phyloP scores from a whole-genome alignment of 2,888 invertebrate genomes.

The Phalera bucephala region DNA sequence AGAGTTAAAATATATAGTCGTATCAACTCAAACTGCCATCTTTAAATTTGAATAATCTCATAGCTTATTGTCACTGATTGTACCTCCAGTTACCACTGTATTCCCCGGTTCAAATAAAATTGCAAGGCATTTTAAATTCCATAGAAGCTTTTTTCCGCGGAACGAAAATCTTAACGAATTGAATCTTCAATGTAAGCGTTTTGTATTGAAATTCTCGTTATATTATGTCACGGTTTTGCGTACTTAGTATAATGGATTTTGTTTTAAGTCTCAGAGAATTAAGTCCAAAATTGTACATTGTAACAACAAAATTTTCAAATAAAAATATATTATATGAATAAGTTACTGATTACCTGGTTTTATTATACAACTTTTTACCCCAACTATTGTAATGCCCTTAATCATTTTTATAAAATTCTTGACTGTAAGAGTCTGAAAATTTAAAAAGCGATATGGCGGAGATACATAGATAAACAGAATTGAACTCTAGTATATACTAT shows the following conservation, averaged over 20 bases:
- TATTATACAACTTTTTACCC: slow-evolving; percentile 21
- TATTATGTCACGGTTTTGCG: slow-evolving; percentile 14
- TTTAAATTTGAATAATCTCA: background rate
- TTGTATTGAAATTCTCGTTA: slow-evolving; percentile 3
- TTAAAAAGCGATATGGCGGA: too few relatives aligned
- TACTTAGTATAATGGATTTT: slow-evolving; percentile 40
- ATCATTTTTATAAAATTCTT: too few relatives aligned
- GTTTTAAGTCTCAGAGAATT: slow-evolving; percentile 50
- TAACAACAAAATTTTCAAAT: slow-evolving; percentile 71
- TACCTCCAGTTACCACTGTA: too few relatives aligned
- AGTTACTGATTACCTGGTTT: slow-evolving; percentile 69
- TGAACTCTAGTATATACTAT: too few relatives aligned
- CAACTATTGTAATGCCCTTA: too few relatives aligned
- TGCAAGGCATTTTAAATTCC: background rate
- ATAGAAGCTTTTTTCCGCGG: background rate
- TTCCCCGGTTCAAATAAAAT: too few relatives aligned
- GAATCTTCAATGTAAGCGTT: background rate
- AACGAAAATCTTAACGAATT: too few relatives aligned
- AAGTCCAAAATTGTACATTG: slow-evolving; percentile 73
- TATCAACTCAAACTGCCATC: too few relatives aligned
- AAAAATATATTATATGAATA: slow-evolving; percentile 71
- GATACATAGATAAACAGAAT: too few relatives aligned
- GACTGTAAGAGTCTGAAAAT: too few relatives aligned
- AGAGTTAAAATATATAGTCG: too few relatives aligned
- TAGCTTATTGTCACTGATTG: slow-evolving; percentile 8